Base-by-base conservation (phyloP, 1,140 invertebrate genomes). In the Leptinotarsa texana region DNA sequence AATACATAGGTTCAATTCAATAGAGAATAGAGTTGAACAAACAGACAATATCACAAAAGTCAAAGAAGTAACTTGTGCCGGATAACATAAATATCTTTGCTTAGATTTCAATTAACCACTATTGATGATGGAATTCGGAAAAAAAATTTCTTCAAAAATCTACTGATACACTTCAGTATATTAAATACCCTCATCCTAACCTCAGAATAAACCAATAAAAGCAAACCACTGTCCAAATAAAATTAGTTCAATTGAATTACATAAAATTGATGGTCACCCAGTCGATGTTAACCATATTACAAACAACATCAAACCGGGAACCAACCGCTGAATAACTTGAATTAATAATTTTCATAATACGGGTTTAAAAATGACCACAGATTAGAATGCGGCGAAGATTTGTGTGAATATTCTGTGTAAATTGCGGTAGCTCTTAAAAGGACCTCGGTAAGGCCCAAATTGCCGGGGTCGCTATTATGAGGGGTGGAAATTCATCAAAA, bases 401-500 rank as follows among this genome's bases (percentile, higher is more conserved):
- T 42, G 66, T n/a, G 24, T 33, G 66, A 65, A 27, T 65, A 24
- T 68, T 68, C 33, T 24, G 66, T 68, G 15, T 42, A 47, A 68
- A 18, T 68, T 68, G 66, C 66, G 66, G 66, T 47, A 68, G 63
- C 63, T 22, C 63, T 66, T 21, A 66, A 66, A 66, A 66, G 33
- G 24, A 68, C 33, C 24, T 68, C 66, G 66, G 66, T 68, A 68
- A 68, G 33, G 66, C 18, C 18, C 42, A 68, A 68, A 68, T 68
- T 68, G 24, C 42, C 42, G 42, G 42, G 71, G 61, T 69, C 74
- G 78, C 79, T 82, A 82, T 83, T 83, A 83, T 82, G 82, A 83
- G 82, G 82, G 80, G 82, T 81, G 76, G 80, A 83, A 82, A 83
- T 81, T 82, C 80, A 82, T 81, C 82, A 82, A 76, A 81, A 81